Evolutionary conservation across 2,113 vertebrate genomes (phyloP).

Genomic region (Epinephelus moara): DNA sequence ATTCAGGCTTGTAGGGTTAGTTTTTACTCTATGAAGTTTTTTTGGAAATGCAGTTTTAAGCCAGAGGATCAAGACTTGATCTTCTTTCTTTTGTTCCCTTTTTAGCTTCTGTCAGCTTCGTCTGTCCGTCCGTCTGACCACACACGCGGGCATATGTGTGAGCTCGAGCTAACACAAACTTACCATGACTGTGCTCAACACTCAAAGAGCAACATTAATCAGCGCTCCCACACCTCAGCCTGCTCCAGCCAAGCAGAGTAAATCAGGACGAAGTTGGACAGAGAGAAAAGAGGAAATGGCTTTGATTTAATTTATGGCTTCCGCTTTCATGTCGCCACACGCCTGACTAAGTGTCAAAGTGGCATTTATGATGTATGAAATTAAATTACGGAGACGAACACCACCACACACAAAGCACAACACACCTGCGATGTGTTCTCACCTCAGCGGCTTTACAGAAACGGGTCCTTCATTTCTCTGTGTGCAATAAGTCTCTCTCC

Average conservation of each 20-base stretch:
- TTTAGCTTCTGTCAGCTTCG: neutral
- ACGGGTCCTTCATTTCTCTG: slow-evolving; percentile 48
- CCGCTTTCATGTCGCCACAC: slow-evolving; percentile 69
- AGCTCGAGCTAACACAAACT: slow-evolving; percentile 68
- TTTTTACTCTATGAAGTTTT: slow-evolving; percentile 24
- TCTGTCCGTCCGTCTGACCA: slow-evolving; percentile 34
- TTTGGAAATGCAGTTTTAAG: slow-evolving; percentile 50
- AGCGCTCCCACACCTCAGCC: slow-evolving; percentile 61
- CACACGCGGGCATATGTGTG: slow-evolving; percentile 28
- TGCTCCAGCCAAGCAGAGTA: slow-evolving; percentile 70
- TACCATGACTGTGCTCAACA: slow-evolving; percentile 57
- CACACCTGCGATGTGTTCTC: slow-evolving; percentile 68
- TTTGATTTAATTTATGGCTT: slow-evolving; percentile 82
- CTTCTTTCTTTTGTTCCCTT: slow-evolving; percentile 39
- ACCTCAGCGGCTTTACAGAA: slow-evolving; percentile 65
- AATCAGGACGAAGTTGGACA: slow-evolving; percentile 74
- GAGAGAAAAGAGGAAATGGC: slow-evolving; percentile 74
- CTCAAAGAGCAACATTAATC: slow-evolving; percentile 77
- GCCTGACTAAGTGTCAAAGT: slow-evolving; percentile 79
- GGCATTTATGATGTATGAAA: slow-evolving; percentile 86
- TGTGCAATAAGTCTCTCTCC: slow-evolving; percentile 48
- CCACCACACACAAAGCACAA: slow-evolving; percentile 72
- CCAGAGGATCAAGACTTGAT: slow-evolving; percentile 41
- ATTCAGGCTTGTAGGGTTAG: slow-evolving; percentile 25
- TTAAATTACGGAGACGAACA: slow-evolving; percentile 82